phyloP scores from a whole-genome alignment of 2,888 invertebrate genomes.

The Mythimna loreyi region DNA sequence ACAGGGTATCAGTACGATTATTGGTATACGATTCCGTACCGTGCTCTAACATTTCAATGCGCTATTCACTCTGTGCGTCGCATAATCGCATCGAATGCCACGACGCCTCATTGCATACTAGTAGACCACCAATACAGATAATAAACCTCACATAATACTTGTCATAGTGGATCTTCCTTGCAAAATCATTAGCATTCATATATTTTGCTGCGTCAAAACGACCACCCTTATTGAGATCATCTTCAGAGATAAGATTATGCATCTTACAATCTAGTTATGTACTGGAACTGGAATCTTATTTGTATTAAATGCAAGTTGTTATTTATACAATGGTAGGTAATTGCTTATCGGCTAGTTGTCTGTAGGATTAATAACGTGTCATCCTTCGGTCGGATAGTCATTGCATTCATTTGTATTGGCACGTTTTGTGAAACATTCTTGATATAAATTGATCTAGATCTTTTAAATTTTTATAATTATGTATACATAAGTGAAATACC shows the following conservation, averaged over 20 bases:
- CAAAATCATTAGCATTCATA: not conserved
- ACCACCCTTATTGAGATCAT: constrained; percentile 48
- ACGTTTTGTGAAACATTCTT: not conserved
- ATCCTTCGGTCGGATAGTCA: constrained; percentile 13
- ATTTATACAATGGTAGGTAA: constrained; percentile 35
- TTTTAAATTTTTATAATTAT: too few relatives aligned
- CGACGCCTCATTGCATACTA: not conserved
- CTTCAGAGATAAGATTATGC: constrained; percentile 42
- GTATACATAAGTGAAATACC: too few relatives aligned
- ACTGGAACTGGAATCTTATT: constrained; percentile 19
- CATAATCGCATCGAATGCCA: too few relatives aligned
- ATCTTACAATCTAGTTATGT: constrained; percentile 35
- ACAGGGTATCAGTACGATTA: too few relatives aligned
- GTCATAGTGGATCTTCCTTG: not conserved
- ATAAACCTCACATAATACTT: not conserved
- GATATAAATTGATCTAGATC: not conserved
- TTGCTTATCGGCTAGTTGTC: constrained; percentile 27
- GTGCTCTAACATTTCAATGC: not conserved
- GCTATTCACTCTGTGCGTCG: not conserved
- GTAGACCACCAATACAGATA: too few relatives aligned
- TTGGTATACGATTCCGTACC: not conserved
- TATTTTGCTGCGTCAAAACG: constrained; percentile 26
- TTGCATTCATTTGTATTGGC: constrained; percentile 16
- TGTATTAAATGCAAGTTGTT: constrained; percentile 26
- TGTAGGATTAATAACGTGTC: constrained; percentile 11